These are phyloP conservation scores for Halocynthia aurantium DNA, from an alignment of 23 tunicate genomes.

Conservation along the genomic window DNA sequence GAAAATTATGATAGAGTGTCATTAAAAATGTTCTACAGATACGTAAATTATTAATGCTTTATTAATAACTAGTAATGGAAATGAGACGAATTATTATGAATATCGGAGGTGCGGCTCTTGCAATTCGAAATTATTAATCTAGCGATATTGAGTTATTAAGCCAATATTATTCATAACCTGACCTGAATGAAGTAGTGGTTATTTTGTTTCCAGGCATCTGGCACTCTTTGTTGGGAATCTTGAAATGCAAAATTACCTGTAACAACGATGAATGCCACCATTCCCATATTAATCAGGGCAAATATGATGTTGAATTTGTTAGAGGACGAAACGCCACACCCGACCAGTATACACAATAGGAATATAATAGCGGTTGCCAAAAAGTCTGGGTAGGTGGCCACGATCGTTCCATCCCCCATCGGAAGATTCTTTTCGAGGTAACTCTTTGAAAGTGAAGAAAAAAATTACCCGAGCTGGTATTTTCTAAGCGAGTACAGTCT, in stretches of 20 bases:
- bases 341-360: constrained; percentile 38
- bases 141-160: too few species aligned
- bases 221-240: background rate
- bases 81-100: too few species aligned
- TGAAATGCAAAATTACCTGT: constrained; percentile 30
- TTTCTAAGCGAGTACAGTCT: background rate
- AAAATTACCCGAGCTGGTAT: background rate
- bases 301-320: constrained; percentile 53
- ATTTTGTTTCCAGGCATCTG: too few species aligned
- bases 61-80: too few species aligned
- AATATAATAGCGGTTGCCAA: constrained; percentile 35
- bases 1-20: too few species aligned
- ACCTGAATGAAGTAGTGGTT: too few species aligned
- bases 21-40: too few species aligned
- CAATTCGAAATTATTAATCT: too few species aligned
- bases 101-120: too few species aligned
- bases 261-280: constrained; percentile 43
- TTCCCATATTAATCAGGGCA: constrained; percentile 40
- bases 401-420: constrained; percentile 22
- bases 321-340: constrained; percentile 38
- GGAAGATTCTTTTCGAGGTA: constrained; percentile 19
- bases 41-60: too few species aligned
- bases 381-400: constrained; percentile 56
- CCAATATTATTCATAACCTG: too few species aligned
- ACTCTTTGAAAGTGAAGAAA: background rate